Evolutionary conservation across 2,888 invertebrate genomes (phyloP).

Genomic region (Ernsta delagoae): DNA sequence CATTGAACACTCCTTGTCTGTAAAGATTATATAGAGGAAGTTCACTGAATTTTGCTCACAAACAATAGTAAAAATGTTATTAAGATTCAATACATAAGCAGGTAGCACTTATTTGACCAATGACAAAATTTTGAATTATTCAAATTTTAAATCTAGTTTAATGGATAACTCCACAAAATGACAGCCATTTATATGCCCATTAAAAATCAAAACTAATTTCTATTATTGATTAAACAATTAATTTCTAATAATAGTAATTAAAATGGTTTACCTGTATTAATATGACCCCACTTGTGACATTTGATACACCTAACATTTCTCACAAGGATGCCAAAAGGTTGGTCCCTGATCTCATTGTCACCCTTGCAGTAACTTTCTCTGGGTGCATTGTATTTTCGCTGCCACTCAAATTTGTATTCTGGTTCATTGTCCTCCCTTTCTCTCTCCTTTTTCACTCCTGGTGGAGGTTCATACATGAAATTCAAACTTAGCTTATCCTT

Average conservation of each 20-base stretch:
- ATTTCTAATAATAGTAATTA: too few relatives aligned
- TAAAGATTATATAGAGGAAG: too few relatives aligned
- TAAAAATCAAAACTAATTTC: too few relatives aligned
- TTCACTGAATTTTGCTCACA: background rate
- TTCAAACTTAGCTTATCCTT: slow-evolving; percentile 99
- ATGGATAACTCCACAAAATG: too few relatives aligned
- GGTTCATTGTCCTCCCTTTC: slow-evolving; percentile 97
- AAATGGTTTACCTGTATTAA: slow-evolving; percentile 96
- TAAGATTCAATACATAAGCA: too few relatives aligned
- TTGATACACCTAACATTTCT: slow-evolving; percentile 99
- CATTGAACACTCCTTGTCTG: slow-evolving; percentile 98
- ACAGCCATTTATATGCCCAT: too few relatives aligned
- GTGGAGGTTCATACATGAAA: slow-evolving; percentile 99
- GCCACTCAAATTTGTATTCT: slow-evolving; percentile 99
- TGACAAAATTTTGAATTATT: too few relatives aligned
- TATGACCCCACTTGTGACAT: slow-evolving; percentile 99
- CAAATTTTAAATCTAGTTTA: too few relatives aligned
- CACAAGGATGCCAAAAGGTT: slow-evolving; percentile 99
- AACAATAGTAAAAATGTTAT: background rate
- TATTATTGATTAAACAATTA: too few relatives aligned
- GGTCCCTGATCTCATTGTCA: slow-evolving; percentile 98
- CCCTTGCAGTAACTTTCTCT: slow-evolving; percentile 99
- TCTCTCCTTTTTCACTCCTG: slow-evolving; percentile 96
- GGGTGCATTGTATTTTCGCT: slow-evolving; percentile 99
- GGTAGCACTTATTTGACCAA: too few relatives aligned